These are phyloP conservation scores for Amiota minor DNA, from an alignment of 2,888 invertebrate genomes.

Conservation along the genomic window DNA sequence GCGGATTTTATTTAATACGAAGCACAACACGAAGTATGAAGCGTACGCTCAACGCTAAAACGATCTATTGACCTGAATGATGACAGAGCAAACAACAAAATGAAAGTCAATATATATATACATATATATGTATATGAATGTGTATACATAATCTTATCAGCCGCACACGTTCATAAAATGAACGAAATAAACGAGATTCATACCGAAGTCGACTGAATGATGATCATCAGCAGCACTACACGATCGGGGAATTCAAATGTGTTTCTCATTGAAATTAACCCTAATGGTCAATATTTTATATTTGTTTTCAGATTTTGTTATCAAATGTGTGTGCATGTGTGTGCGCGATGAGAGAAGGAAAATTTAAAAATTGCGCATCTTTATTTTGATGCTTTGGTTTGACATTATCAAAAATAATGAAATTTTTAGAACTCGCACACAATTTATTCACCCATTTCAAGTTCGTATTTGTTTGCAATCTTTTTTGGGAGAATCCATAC, in stretches of 20 bases:
- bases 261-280: neutral
- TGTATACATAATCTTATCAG: no score
- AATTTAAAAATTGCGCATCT: constrained; percentile 23
- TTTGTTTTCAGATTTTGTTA: neutral
- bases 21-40: neutral
- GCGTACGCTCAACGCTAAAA: neutral
- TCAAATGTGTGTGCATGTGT: neutral
- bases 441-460: neutral
- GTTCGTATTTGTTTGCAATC: constrained; percentile 3
- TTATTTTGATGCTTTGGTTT: neutral
- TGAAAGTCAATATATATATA: neutral
- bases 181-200: no score
- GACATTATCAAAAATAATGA: neutral
- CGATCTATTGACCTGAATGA: neutral
- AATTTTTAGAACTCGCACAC: neutral
- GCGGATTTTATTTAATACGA: neutral
- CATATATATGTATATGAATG: neutral
- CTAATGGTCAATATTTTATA: neutral
- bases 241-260: no score
- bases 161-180: no score
- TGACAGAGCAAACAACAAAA: neutral
- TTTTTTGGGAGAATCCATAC: constrained; percentile 1
- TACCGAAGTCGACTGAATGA: no score
- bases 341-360: neutral
- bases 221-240: no score